A percentile compares a stretch with the other conserved stretches of the same genome.
Conservation (phyloP, 2,113 vertebrate species). For the Austrofundulus limnaeus region DNA sequence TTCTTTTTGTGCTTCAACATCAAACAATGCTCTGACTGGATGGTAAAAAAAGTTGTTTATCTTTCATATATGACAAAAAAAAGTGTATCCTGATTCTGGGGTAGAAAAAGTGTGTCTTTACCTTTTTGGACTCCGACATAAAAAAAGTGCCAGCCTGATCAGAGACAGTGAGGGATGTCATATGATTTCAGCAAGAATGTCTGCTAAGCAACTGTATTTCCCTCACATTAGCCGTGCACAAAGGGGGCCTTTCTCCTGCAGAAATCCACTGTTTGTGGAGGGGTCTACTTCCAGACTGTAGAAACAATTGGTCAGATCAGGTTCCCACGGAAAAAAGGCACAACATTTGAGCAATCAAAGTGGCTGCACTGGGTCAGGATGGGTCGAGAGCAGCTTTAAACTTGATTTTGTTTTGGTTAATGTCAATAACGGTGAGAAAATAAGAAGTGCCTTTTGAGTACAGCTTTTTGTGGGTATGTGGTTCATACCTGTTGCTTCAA, state of each 20-base stretch:
- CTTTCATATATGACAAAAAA: not conserved
- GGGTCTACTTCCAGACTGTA: conserved; percentile 79
- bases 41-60: conserved; percentile 4
- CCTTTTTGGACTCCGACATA: not conserved
- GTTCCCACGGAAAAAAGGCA: conserved; percentile 85
- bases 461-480: not conserved
- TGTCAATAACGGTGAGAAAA: not conserved
- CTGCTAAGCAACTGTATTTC: conserved; percentile 88
- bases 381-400: conserved; percentile 5
- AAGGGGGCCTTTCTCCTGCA: conserved; percentile 84
- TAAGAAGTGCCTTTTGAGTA: not conserved
- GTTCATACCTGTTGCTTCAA: conserved; percentile 1
- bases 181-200: conserved; percentile 89
- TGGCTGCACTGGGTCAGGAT: conserved; percentile 8
- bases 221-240: conserved; percentile 84
- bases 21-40: conserved; percentile 2
- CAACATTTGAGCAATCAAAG: conserved; percentile 27
- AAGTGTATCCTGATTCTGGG: conserved; percentile 1
- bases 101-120: conserved; percentile 12
- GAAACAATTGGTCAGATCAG: conserved; percentile 86
- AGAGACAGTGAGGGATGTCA: conserved; percentile 65
- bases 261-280: conserved; percentile 78
- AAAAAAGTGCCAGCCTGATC: not conserved
- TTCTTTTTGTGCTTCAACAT: not conserved
- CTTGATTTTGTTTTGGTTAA: not conserved